Conservation (phyloP, 2,888 invertebrate species). For the Apeira syringaria region DNA sequence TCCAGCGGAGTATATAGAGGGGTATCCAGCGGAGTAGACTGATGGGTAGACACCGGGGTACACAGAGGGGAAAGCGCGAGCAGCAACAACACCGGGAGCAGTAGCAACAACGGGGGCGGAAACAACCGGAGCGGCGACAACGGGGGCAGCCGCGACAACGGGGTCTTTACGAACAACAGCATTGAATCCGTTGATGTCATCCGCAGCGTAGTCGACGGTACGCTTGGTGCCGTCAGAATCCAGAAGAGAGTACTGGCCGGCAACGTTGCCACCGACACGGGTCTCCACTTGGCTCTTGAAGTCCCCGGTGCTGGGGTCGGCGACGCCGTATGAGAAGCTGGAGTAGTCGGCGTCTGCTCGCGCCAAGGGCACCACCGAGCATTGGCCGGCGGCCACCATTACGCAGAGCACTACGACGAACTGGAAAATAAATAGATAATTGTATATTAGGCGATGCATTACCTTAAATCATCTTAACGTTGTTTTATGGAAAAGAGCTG, state of each 20-base stretch:
- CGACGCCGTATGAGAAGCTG: slow-evolving; percentile 79
- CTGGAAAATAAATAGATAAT: slow-evolving; percentile 32
- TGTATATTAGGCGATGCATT: no score
- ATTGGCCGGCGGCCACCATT: slow-evolving; percentile 56
- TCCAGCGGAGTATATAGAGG: slow-evolving; percentile 19
- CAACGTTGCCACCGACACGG: slow-evolving; percentile 72
- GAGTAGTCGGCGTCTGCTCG: slow-evolving; percentile 59
- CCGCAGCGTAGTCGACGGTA: slow-evolving; percentile 80
- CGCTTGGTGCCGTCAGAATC: slow-evolving; percentile 81
- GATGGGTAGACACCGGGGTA: slow-evolving; percentile 21
- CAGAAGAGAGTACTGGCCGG: slow-evolving; percentile 79
- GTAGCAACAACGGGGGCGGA: slow-evolving; percentile 30
- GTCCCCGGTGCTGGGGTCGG: slow-evolving; percentile 82
- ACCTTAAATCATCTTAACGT: no score
- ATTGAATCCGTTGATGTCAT: slow-evolving; percentile 79
- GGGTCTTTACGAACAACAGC: slow-evolving; percentile 81
- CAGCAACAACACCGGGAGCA: slow-evolving; percentile 35
- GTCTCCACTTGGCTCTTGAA: slow-evolving; percentile 80
- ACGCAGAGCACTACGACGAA: slow-evolving; percentile 62
- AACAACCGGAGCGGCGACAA: slow-evolving; percentile 29
- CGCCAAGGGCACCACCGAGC: slow-evolving; percentile 58
- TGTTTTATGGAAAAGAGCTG: no score
- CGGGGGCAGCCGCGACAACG: slow-evolving; percentile 48
- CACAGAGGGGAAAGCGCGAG: slow-evolving; percentile 31
- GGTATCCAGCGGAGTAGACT: slow-evolving; percentile 19